Evolutionary conservation across 64 coral and sea anemone genomes (phyloP), one percentile per base, ranked within the genome.

Genomic region (Stichodactyla helianthus): DNA sequence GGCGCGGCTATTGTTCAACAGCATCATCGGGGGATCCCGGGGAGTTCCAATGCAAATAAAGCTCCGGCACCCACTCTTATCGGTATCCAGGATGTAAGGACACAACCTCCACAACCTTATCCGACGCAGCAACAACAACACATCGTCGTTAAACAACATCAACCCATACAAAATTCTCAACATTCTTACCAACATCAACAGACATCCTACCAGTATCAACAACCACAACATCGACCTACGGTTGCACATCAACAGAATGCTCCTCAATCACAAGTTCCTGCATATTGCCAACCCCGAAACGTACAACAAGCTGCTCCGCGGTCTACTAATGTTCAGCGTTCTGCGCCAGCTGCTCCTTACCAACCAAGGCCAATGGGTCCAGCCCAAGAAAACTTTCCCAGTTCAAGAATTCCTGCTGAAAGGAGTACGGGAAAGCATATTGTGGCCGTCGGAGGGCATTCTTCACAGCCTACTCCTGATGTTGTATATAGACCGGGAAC

Each of bases 401-500:
- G 12, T 8, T 35, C 79, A 6, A 23, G 35, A 77, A 52, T 54
- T 25, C 7, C 54, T 26, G 16, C 19, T 5, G 13, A 81, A 51
- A 81, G 79, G 17, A 6, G 6, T 50, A 17, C 11, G 6, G 79
- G 18, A 68, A 68, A 68, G 0, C 10, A 12, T 0, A 0, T 10
- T 52, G 28, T 81, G 17, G 6, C 79, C 28, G 17, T 53, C 4
- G 54, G 79, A 54, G 52, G 52, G 7, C 55, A 62, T 2, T 1
- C 52, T 17, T 10, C 13, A 31, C 54, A 54, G 0, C 54, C 10
- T 12, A 16, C 11, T 0, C 82, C 52, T 5, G 54, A 18, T 84
- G 55, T 84, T 58, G 83, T 84, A n/a, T 84, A 84, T 63, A 55
- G 61, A 60, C 83, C 83, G 23, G 83, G 83, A 6, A 25, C 83